phyloP scores from a whole-genome alignment of 2,888 invertebrate species.

The Aleiodes alternator region DNA sequence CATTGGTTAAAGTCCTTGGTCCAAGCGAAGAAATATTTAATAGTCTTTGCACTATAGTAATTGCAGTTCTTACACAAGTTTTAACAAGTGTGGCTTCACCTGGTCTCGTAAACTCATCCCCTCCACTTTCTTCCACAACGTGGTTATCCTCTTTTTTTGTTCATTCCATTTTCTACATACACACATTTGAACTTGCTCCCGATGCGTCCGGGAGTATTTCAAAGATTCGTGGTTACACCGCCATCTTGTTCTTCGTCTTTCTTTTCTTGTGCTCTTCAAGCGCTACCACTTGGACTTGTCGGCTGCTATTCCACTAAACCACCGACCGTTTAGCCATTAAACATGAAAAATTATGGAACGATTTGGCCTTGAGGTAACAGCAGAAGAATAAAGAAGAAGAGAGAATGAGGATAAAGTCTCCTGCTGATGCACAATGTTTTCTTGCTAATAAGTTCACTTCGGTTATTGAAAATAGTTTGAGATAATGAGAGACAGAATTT shows the following conservation, averaged over 20 bases:
- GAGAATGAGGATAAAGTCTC: not conserved
- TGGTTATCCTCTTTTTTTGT: conserved; percentile 7
- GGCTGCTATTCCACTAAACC: conserved; percentile 35
- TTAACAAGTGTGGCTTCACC: conserved; percentile 58
- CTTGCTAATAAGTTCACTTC: too few species aligned
- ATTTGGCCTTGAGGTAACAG: conserved; percentile 34
- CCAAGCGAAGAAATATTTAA: conserved; percentile 56
- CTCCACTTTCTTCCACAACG: conserved; percentile 8
- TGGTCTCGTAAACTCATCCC: conserved; percentile 49
- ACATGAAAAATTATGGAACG: conserved; percentile 28
- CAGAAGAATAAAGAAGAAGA: conserved; percentile 1
- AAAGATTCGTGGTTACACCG: conserved; percentile 2
- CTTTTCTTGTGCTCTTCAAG: not conserved
- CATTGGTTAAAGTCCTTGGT: not conserved
- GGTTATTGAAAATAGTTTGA: too few species aligned
- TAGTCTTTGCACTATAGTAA: conserved; percentile 56
- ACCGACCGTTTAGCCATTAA: conserved; percentile 34
- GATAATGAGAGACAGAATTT: too few species aligned
- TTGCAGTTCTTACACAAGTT: conserved; percentile 58
- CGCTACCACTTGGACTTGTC: conserved; percentile 26
- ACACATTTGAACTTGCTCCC: conserved; percentile 30
- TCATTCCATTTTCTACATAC: not conserved
- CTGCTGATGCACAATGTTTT: too few species aligned
- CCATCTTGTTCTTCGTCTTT: not conserved
- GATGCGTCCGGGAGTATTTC: conserved; percentile 14